Conservation (phyloP, 2,113 vertebrate genomes). For the Pongo abelii region DNA sequence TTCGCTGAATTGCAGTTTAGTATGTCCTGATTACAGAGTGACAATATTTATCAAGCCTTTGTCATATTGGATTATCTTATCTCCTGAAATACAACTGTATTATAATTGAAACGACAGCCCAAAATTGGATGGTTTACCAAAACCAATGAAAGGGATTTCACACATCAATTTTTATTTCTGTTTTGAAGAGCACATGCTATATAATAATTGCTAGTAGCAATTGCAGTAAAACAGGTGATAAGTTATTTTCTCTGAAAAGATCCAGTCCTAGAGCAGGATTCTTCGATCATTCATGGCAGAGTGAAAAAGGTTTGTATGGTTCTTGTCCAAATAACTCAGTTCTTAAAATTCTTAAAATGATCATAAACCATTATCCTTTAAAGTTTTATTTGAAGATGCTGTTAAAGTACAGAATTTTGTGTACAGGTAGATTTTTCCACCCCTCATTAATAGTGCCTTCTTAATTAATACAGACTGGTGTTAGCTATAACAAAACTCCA, state of each 20-base stretch:
- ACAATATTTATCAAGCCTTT: conserved; percentile 26
- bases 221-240: not conserved
- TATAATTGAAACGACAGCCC: not conserved
- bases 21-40: not conserved
- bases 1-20: not conserved
- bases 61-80: not conserved
- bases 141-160: not conserved
- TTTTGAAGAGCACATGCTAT: not conserved
- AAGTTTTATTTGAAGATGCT: conserved; percentile 45
- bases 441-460: not conserved
- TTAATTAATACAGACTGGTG: conserved; percentile 18
- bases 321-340: conserved; percentile 19
- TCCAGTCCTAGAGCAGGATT: not conserved
- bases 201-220: not conserved
- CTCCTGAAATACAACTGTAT: not conserved
- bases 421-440: not conserved
- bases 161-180: not conserved
- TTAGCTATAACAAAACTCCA: not conserved
- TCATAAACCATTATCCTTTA: not conserved
- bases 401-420: conserved; percentile 42
- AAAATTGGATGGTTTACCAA: not conserved
- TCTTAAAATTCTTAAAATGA: conserved; percentile 38
- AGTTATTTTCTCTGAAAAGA: conserved; percentile 14
- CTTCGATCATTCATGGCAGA: not conserved
- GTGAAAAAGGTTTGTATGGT: not conserved